Evolutionary conservation across 2,888 invertebrate species (phyloP).

Genomic region (Micoletzkya japonica): DNA sequence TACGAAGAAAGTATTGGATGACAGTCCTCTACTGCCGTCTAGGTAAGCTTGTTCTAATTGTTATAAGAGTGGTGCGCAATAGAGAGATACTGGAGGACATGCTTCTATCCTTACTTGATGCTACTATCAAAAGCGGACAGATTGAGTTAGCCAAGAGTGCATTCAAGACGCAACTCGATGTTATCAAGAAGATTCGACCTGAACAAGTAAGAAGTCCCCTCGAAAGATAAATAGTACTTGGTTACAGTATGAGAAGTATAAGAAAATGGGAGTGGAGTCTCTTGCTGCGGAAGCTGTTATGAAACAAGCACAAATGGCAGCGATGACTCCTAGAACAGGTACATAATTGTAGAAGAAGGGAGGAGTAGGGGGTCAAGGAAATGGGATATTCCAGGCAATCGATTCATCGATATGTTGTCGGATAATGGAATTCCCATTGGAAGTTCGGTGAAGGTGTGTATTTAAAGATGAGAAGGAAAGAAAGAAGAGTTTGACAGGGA

Average conservation of each 20-base stretch:
- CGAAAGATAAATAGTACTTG: neutral
- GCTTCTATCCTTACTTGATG: conserved; percentile 38
- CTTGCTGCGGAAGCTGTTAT: conserved; percentile 56
- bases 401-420: conserved; percentile 55
- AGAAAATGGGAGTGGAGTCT: conserved; percentile 50
- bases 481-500: conserved; percentile 29
- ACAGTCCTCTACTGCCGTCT: conserved; percentile 19
- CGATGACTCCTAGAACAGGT: conserved; percentile 18
- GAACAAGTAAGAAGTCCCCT: conserved; percentile 38
- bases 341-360: too few species aligned
- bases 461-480: neutral
- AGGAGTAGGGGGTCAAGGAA: neutral
- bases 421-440: conserved; percentile 59
- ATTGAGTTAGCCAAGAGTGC: conserved; percentile 60
- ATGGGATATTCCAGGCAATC: conserved; percentile 47
- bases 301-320: conserved; percentile 51
- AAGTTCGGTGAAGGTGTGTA: conserved; percentile 31
- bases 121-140: conserved; percentile 56
- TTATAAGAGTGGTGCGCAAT: too few species aligned
- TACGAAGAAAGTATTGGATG: conserved; percentile 15
- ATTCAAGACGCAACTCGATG: conserved; percentile 54
- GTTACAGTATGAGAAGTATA: conserved; percentile 51
- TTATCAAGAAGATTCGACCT: conserved; percentile 55
- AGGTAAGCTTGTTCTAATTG: too few species aligned
- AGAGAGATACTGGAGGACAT: conserved; percentile 12